Conservation (phyloP, 2,888 invertebrate species). For the Cantharis flavilabris region DNA sequence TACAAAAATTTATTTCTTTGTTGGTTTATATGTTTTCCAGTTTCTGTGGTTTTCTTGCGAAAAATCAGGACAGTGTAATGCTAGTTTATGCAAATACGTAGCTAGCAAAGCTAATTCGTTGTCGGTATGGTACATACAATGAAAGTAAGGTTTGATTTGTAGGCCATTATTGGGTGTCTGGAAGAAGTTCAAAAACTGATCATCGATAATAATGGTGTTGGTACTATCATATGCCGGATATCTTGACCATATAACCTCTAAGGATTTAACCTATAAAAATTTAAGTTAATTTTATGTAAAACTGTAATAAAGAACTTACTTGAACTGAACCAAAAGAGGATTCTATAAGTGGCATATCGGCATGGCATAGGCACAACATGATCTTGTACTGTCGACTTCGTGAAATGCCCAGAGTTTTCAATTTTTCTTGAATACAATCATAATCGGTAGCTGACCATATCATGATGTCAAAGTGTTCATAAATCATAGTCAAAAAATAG, state of each 20-base stretch:
- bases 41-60: background rate
- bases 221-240: background rate
- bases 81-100: background rate
- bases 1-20: background rate
- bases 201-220: background rate
- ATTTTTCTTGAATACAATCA: background rate
- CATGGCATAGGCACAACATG: background rate
- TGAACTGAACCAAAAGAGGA: background rate
- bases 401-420: background rate
- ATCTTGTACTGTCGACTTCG: background rate
- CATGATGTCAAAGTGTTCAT: background rate
- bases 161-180: background rate
- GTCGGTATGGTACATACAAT: background rate
- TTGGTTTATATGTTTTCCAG: background rate
- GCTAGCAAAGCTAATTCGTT: background rate
- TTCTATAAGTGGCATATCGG: background rate
- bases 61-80: background rate
- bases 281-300: background rate
- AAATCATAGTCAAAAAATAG: background rate
- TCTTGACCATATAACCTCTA: background rate
- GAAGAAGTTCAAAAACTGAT: background rate
- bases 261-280: background rate
- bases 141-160: background rate
- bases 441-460: background rate
- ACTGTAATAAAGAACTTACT: background rate